phyloP scores from a whole-genome alignment of 2,888 invertebrate genomes.

The Zelleria hepariella region DNA sequence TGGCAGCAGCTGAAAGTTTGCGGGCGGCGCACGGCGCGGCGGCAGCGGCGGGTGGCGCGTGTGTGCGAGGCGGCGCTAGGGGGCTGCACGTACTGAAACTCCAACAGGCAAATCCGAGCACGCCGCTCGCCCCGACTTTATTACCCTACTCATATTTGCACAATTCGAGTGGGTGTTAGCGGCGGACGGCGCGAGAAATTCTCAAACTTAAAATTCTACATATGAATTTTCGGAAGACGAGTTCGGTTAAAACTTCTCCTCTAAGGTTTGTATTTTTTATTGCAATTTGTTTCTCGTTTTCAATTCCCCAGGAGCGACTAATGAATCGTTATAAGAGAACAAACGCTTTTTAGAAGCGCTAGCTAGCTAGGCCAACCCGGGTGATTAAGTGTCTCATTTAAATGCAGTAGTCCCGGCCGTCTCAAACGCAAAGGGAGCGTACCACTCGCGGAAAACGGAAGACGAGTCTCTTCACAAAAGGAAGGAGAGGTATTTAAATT shows the following conservation, averaged over 20 bases:
- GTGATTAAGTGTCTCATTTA: conserved; percentile 73
- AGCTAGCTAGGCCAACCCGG: conserved; percentile 46
- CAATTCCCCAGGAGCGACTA: conserved; percentile 30
- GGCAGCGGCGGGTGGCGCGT: conserved; percentile 24
- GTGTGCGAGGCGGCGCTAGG: conserved; percentile 24
- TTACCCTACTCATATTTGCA: conserved; percentile 65
- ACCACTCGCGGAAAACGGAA: conserved; percentile 66
- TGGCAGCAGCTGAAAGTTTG: conserved; percentile 43
- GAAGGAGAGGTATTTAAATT: conserved; percentile 69
- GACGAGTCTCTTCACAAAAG: conserved; percentile 65
- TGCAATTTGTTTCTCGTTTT: conserved; percentile 11
- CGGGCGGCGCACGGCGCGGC: too few species aligned
- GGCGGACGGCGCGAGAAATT: conserved; percentile 14
- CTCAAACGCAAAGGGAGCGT: conserved; percentile 65
- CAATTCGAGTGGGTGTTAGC: conserved; percentile 55
- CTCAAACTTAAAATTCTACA: conserved; percentile 2
- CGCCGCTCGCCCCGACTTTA: conserved; percentile 53
- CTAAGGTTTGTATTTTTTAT: not conserved
- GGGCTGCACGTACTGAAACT: conserved; percentile 55
- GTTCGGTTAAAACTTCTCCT: not conserved
- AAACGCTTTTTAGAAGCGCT: conserved; percentile 60
- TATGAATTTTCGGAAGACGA: not conserved
- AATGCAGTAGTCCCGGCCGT: conserved; percentile 67
- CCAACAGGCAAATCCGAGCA: conserved; percentile 57
- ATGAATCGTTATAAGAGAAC: conserved; percentile 54